phyloP scores from a whole-genome alignment of 2,113 vertebrate genomes.

The Urocynchramus pylzowi region DNA sequence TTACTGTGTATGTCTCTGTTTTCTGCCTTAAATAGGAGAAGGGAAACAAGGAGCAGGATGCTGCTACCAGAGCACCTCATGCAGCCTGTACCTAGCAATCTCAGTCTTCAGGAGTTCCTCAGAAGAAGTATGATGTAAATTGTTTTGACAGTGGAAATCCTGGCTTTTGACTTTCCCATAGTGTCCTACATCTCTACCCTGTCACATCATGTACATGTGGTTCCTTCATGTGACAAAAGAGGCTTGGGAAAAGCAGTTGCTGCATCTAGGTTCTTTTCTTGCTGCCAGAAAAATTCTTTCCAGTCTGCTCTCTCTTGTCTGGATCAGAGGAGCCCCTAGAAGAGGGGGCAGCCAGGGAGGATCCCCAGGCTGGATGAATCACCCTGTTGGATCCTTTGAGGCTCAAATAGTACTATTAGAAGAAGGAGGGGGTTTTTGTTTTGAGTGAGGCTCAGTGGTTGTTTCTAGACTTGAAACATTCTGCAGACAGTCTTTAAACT shows the following conservation, averaged over 20 bases:
- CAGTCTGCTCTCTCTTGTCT: slow-evolving; percentile 1
- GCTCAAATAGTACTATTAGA: not conserved
- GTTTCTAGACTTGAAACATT: not conserved
- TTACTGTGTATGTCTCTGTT: not conserved
- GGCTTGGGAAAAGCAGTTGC: not conserved
- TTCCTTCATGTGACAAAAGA: not conserved
- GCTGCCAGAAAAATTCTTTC: slow-evolving; percentile 33
- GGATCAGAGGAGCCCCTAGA: not conserved
- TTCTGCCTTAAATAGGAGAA: not conserved
- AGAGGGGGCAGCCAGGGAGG: not conserved
- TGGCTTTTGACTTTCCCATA: not conserved
- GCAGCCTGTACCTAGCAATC: not conserved
- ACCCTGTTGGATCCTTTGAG: not conserved
- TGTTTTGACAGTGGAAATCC: not conserved
- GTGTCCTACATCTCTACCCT: not conserved
- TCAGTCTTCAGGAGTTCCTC: not conserved
- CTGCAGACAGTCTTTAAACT: not conserved
- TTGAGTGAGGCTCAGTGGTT: not conserved
- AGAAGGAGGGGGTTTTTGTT: not conserved
- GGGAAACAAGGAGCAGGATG: not conserved
- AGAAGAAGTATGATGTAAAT: not conserved
- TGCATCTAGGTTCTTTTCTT: not conserved
- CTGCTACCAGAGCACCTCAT: not conserved
- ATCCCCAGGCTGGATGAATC: slow-evolving; percentile 9
- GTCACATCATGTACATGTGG: not conserved